Base-by-base conservation (phyloP, 1,140 invertebrate species). In the Lordiphosa mommai region DNA sequence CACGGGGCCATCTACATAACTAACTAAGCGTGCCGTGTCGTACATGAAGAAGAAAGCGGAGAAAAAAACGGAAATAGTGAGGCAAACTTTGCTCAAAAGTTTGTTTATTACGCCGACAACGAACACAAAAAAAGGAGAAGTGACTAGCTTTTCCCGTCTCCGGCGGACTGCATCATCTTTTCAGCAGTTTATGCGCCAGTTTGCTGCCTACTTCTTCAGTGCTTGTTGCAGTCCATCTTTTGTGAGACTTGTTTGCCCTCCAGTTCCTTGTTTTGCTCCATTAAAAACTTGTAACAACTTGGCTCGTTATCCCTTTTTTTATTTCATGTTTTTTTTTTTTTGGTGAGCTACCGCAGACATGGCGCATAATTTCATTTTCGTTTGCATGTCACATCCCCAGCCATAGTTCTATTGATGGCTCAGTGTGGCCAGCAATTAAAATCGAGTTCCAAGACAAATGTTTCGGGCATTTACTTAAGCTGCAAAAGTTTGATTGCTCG, bases 211-310 rank as follows among this genome's bases (percentile, higher is more conserved):
- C 56, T 57, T 43, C 38, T 14, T 14, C 46, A 34, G 44, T 29
- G 12, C 12, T 30, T 36, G 66, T 32, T 37, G 17, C 6, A 48
- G 41, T 53, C 56, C 49, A 13, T 20, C 36, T 44, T 48, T 44
- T 23, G 13, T 38, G 3, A 52, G 46, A 38, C 34, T 50, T 59
- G 37, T 50, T 34, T 20, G 30, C 23, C 37, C 13, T 50, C 12
- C 53, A 66, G 59, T 65, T 64, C 53, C 58, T 70, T 72, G 49
- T 56, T 53, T 64, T 63, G 52, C 61, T 87, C 84, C 65, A 87
- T 87, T 87, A 87, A 87, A 87, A 87, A 87, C 79, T 87, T 87
- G 84, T 87, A 67, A 49, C 77, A 80, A 80, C 60, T 80, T 82
- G 76, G 57, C 77, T 80, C 72, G 76, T 80, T 82, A 80, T 71